Evolutionary conservation across 2,113 vertebrate species (phyloP), one percentile per base, ranked within the genome.

Genomic region (Pholis gunnellus): DNA sequence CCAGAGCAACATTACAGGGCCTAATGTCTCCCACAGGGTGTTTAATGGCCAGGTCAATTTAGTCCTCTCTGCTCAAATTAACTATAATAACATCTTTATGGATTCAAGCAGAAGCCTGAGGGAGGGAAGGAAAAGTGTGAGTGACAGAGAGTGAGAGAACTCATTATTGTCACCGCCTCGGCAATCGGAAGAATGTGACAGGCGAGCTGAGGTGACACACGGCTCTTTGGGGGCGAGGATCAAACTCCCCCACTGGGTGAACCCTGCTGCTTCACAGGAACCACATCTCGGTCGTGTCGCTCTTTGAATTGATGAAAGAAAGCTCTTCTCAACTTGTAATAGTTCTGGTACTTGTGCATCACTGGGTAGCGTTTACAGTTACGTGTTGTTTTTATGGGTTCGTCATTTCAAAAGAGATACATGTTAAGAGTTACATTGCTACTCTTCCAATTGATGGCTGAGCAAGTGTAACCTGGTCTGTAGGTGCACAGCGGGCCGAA

Each of bases 31-130:
- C 75, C 67, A 69, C 31, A 29, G 72, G 83, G 61, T 72, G 42
- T 75, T 78, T 79, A 90, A 83, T 72, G 46, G 34, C 66, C 78
- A 67, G 78, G 61, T 85, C 75, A 85, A 79, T 80, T 82, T 71
- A 59, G 72, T 50, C 31, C 46, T 40, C 64, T 72, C 36, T 59
- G 38, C 57, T 81, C 48, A 71, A 72, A 81, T 84, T 42, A 78
- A 86, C 81, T 67, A 56, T 67, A 83, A 78, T 79, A 64, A 72
- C 72, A 75, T 48, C 59, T 78, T 75, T 46, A 87, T 83, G 60
- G 83, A 85, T 77, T 74, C 42, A 67, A 71, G 75, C 38, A 54
- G 78, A 76, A 67, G 57, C 71, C 57, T 60, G 34, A 61, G 63
- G 34, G 40, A 73, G 46, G 50, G 64, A 44, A 54, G 18, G 44